A percentile compares a stretch with the other conserved stretches of the same genome.
phyloP scores from a whole-genome alignment of 2,797 vertebrate species.

The Acanthornis magna region DNA sequence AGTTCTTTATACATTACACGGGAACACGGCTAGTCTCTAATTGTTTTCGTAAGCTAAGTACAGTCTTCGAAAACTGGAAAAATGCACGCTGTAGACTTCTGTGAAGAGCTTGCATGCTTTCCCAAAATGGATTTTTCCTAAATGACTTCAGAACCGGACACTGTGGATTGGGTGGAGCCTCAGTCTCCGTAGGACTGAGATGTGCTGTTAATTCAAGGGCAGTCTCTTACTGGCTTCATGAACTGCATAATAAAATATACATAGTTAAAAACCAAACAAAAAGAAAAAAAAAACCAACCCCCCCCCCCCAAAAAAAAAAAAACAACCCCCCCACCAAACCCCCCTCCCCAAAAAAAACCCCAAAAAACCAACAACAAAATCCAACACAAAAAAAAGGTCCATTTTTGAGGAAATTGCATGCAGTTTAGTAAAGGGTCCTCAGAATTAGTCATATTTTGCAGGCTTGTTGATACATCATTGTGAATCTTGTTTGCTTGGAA shows the following conservation, averaged over 20 bases:
- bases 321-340: too few species aligned
- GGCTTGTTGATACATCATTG: neutral
- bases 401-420: neutral
- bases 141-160: neutral
- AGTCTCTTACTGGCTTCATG: neutral
- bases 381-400: neutral
- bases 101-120: neutral
- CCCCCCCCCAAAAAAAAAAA: too few species aligned
- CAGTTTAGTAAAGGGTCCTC: neutral
- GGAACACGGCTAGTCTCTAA: neutral
- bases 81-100: neutral
- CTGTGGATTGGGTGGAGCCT: slow-evolving; percentile 13
- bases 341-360: too few species aligned
- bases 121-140: neutral
- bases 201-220: slow-evolving; percentile 31
- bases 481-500: neutral
- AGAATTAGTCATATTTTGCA: neutral
- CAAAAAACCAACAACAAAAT: too few species aligned
- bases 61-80: neutral
- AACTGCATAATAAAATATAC: slow-evolving; percentile 5
- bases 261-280: neutral
- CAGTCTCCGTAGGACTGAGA: neutral
- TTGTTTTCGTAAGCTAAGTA: neutral
- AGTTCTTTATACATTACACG: neutral
- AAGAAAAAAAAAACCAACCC: too few species aligned